Conservation (phyloP, 2,113 vertebrate species). For the Barbus barbus region DNA sequence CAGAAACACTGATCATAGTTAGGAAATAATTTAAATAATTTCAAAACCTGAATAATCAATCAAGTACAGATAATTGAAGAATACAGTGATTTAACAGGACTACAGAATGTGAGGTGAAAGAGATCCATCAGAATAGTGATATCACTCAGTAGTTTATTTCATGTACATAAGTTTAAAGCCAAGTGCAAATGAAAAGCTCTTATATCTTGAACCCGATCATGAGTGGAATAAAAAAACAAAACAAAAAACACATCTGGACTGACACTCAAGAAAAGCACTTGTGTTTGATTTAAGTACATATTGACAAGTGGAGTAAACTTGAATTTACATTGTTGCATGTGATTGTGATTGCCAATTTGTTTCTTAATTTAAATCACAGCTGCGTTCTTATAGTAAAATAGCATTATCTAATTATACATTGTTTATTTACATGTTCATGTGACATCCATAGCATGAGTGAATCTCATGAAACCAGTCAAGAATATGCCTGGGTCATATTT, state of each 20-base stretch:
- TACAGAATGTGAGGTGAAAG: neutral
- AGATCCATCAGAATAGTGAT: neutral
- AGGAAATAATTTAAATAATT: neutral
- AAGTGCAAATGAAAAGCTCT: slow-evolving; percentile 1
- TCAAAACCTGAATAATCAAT: neutral
- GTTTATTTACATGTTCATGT: slow-evolving; percentile 46
- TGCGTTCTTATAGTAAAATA: slow-evolving; percentile 53
- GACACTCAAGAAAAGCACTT: slow-evolving; percentile 8
- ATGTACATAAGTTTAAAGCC: neutral
- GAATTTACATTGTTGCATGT: slow-evolving; percentile 1
- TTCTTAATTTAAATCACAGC: neutral
- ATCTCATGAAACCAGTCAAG: slow-evolving; percentile 1
- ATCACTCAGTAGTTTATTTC: slow-evolving; percentile 11
- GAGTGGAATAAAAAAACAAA: neutral
- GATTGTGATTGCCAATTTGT: slow-evolving; percentile 8
- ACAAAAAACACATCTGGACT: neutral
- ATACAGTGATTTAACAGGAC: neutral
- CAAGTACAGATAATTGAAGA: neutral
- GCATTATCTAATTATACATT: slow-evolving; percentile 25
- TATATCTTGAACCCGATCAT: neutral
- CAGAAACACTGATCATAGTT: neutral
- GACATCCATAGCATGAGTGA: neutral
- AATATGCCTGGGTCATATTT: neutral
- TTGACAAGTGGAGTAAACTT: neutral
- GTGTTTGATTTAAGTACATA: slow-evolving; percentile 24